Conservation (phyloP, 2,797 vertebrate genomes). For the Vultur gryphus region DNA sequence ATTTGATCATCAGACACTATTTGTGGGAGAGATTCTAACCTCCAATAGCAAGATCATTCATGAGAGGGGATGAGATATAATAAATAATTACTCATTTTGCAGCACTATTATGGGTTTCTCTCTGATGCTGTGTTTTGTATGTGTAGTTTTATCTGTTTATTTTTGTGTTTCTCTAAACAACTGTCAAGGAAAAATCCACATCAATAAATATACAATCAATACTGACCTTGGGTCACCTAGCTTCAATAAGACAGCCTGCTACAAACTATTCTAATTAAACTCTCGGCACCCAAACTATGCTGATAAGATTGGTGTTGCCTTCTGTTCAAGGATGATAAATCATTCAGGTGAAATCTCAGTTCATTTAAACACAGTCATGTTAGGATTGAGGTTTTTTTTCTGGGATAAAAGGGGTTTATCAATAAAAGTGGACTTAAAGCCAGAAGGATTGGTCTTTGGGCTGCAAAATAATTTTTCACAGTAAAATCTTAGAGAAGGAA, state of each 20-base stretch:
- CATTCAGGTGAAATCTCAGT: not conserved
- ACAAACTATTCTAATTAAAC: slow-evolving; percentile 26
- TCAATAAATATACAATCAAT: slow-evolving; percentile 13
- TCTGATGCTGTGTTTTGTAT: not conserved
- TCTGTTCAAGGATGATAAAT: slow-evolving; percentile 40
- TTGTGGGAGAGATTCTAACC: not conserved
- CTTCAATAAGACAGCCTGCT: not conserved
- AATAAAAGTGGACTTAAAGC: not conserved
- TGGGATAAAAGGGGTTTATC: not conserved
- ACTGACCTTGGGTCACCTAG: not conserved
- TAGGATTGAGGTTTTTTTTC: not conserved
- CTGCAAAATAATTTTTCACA: not conserved
- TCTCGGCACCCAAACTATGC: not conserved
- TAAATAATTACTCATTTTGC: not conserved
- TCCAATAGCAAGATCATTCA: not conserved
- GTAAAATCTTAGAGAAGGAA: not conserved
- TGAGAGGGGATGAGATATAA: not conserved
- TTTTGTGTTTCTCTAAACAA: not conserved
- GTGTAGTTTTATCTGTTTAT: not conserved
- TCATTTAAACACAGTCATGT: not conserved
- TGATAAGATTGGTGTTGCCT: slow-evolving; percentile 1
- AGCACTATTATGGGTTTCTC: not conserved
- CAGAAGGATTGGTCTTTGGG: not conserved
- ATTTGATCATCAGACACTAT: not conserved
- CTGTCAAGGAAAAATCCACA: not conserved